Base-by-base conservation (phyloP, 2,888 invertebrate genomes). In the Andricus quercusramuli region DNA sequence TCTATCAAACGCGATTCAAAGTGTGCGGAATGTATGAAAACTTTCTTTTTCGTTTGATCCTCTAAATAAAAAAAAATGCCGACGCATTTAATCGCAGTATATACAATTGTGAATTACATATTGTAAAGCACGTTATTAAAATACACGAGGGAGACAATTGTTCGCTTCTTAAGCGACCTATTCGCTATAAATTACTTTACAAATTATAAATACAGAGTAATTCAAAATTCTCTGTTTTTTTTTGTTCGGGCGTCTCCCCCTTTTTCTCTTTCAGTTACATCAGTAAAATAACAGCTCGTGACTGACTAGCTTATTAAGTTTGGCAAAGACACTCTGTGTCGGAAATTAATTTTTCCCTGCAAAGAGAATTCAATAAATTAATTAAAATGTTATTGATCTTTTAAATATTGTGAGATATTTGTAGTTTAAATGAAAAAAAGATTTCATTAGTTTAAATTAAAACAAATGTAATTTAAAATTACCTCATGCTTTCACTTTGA, bases 401-500 rank as follows among this genome's bases (percentile, higher is more conserved):
- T 41, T 41, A 13, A 41, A 41, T 3, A 41, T 41, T 41, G 41
- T 41, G 13, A 41, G 41, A 41, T 41, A 41, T 41, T 41, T 41
- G 11, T 1, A 41, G 41, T 41, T 2, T 41, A 41, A 41, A 13
- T 13, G 11, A 11, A 41, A 41, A 13, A 41, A 41, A 41, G 11
- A 11, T 11, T 11, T 41, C 11, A 41, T 41, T 41, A 47, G 44
- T 47, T 13, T 15, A 15, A 47, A 47, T 47, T 47, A 47, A 3
- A 15, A 15, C 3, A 56, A n/a, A 20, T 56, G 0, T 11, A n/a
- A n/a, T 32, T 22, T 17, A 29, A n/a, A 79, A 70, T 80, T 64
- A 80, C 83, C 85, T 93, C 93, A 94, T 89, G 94, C 94, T 92
- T 95, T 95, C 66, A 95, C 90, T 84, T 94, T 92, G 59, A 94